Conservation (phyloP, 2,888 invertebrate species). For the Polydrusus cervinus region DNA sequence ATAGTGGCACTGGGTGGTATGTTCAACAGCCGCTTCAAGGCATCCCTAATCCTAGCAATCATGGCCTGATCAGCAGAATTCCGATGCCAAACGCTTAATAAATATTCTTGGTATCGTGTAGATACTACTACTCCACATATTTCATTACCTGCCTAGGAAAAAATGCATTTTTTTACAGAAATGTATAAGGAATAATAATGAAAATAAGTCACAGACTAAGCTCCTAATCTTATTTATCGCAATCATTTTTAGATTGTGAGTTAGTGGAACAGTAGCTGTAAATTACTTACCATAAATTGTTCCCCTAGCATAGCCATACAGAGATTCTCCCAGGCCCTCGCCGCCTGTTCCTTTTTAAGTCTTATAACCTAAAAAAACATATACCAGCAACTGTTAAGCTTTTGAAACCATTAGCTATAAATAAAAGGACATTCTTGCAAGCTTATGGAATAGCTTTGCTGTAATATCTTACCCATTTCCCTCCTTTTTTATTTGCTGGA, state of each 20-base stretch:
- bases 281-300: constrained; percentile 93
- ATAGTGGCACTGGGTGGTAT: constrained; percentile 93
- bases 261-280: too few relatives aligned
- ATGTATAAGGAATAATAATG: too few relatives aligned
- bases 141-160: constrained; percentile 89
- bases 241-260: too few relatives aligned
- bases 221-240: too few relatives aligned
- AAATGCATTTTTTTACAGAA: constrained; percentile 10
- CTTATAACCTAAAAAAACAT: constrained; percentile 78
- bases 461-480: constrained; percentile 88
- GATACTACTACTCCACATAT: constrained; percentile 98
- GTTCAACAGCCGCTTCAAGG: constrained; percentile 94
- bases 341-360: constrained; percentile 94
- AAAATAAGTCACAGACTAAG: too few relatives aligned
- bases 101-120: constrained; percentile 95
- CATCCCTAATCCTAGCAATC: constrained; percentile 94
- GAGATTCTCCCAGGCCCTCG: constrained; percentile 98
- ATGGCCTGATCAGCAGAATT: constrained; percentile 92
- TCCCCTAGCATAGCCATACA: constrained; percentile 99
- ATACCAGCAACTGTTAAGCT: too few relatives aligned
- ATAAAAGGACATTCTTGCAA: too few relatives aligned
- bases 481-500: constrained; percentile 95
- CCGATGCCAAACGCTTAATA: constrained; percentile 97
- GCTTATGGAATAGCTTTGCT: too few relatives aligned
- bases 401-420: neutral